Percentiles rank a stretch among this genome's conserved stretches.
These are phyloP conservation scores for Plutella xylostella DNA, from an alignment of 2,888 invertebrate genomes.

Conservation along the genomic window DNA sequence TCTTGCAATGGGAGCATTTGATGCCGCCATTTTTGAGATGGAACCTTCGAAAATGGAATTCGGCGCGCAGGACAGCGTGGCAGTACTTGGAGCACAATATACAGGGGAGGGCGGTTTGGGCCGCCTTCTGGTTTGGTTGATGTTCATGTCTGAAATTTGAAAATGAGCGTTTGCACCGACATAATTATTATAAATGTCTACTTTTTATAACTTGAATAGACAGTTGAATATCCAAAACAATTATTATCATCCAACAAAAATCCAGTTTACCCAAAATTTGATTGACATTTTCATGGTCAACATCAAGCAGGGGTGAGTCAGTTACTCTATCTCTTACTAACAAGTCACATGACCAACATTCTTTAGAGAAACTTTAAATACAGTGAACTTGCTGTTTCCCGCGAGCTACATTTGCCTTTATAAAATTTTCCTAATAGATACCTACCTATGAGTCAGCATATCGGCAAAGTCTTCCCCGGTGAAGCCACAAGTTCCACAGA, in stretches of 20 bases:
- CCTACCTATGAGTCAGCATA: slow-evolving; percentile 36
- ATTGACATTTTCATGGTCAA: neutral
- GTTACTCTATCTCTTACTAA: neutral
- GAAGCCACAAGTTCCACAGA: slow-evolving; percentile 36
- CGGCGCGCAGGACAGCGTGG: no score
- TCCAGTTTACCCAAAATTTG: neutral
- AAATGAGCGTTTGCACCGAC: no score
- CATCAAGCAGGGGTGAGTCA: neutral
- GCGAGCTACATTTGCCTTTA: neutral
- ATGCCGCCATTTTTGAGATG: no score
- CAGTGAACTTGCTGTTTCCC: neutral
- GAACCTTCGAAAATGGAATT: no score
- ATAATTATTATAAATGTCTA: neutral
- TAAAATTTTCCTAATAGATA: neutral
- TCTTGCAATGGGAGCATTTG: no score
- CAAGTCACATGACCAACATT: neutral
- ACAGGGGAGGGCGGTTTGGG: no score
- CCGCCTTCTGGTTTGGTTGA: no score
- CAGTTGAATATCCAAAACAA: neutral
- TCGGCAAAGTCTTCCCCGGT: slow-evolving; percentile 37
- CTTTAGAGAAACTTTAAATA: neutral
- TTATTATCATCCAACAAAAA: neutral
- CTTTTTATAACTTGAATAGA: neutral
- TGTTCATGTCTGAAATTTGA: no score
- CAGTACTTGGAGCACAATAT: no score